A percentile compares a stretch with the other conserved stretches of the same genome.
Evolutionary conservation across 1,140 invertebrate species (phyloP).

Genomic region (Ceratina calcarata): DNA sequence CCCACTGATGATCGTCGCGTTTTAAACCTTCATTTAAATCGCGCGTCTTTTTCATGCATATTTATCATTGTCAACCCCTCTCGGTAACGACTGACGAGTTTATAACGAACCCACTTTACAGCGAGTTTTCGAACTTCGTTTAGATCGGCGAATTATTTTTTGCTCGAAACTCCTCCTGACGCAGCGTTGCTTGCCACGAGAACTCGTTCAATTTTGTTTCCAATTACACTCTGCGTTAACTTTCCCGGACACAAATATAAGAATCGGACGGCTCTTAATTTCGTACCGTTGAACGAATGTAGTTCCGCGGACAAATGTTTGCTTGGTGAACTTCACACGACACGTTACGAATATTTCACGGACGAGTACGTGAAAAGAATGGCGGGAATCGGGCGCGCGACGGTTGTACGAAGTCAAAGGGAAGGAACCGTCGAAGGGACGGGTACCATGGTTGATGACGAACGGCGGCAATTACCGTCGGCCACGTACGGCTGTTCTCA

Average conservation of each 20-base stretch:
- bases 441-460: not conserved
- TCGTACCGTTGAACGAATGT: constrained; percentile 35
- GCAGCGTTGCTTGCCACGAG: not conserved
- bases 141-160: not conserved
- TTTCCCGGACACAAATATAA: not conserved
- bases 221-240: not conserved
- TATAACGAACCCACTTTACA: not conserved
- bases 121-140: not conserved
- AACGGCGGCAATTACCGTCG: constrained; percentile 51
- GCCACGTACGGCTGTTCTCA: constrained; percentile 31
- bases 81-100: not conserved
- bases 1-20: not conserved
- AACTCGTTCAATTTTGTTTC: not conserved
- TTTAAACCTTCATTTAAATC: constrained; percentile 16
- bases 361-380: constrained; percentile 46
- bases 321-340: constrained; percentile 34
- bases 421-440: too few relatives aligned
- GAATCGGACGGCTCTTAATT: constrained; percentile 36
- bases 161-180: not conserved
- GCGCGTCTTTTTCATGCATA: constrained; percentile 1
- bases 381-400: not conserved
- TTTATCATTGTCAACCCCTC: not conserved
- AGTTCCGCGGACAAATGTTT: constrained; percentile 47
- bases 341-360: constrained; percentile 48
- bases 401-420: not conserved